phyloP scores from a whole-genome alignment of 2,888 invertebrate genomes.

The Ferrisia virgata region DNA sequence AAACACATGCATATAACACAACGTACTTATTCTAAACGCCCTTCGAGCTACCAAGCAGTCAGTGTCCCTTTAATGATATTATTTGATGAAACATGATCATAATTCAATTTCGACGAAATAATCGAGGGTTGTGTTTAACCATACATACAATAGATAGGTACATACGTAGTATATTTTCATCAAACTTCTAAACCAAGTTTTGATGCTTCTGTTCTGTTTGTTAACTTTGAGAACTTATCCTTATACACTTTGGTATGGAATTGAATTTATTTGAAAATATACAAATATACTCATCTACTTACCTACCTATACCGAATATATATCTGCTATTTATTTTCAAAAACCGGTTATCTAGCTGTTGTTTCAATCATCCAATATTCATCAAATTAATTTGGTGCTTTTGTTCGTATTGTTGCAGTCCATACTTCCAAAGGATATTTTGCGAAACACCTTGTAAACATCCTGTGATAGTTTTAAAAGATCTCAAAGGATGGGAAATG shows the following conservation, averaged over 20 bases:
- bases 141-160: too few species aligned
- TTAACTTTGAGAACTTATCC: background rate
- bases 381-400: background rate
- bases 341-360: background rate
- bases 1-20: background rate
- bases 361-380: too few species aligned
- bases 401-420: conserved; percentile 60
- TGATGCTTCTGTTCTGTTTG: background rate
- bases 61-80: background rate
- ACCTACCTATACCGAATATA: background rate
- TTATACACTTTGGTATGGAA: background rate
- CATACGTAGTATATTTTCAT: background rate
- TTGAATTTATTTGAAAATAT: background rate
- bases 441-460: conserved; percentile 90
- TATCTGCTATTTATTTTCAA: background rate
- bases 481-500: conserved; percentile 84
- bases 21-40: background rate
- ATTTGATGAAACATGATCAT: background rate
- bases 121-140: background rate
- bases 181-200: background rate
- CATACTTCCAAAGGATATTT: conserved; percentile 84
- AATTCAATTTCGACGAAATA: background rate
- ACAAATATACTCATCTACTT: background rate
- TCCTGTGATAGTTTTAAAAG: conserved; percentile 86
- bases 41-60: background rate